These are phyloP conservation scores for Apostichopus leukothele DNA, from an alignment of 53 echinoderm and acorn worm genomes.

Conservation along the genomic window DNA sequence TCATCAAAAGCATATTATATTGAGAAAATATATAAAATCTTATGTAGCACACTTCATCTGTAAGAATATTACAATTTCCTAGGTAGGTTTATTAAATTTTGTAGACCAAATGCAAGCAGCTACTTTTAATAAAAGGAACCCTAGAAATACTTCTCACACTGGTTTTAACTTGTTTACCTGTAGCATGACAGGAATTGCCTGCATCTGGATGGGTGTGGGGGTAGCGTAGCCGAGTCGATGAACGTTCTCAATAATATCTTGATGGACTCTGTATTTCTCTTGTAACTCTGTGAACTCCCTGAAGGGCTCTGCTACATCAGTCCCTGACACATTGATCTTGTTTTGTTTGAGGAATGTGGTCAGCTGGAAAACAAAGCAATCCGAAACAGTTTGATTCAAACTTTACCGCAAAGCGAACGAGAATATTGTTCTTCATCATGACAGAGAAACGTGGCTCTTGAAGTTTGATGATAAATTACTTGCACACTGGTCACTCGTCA, in stretches of 20 bases:
- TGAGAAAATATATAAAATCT: too few species aligned
- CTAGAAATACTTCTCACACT: too few species aligned
- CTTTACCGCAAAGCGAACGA: too few species aligned
- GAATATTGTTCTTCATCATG: too few species aligned
- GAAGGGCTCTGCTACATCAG: conserved; percentile 85
- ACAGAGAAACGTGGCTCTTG: too few species aligned
- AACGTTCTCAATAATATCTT: conserved; percentile 76
- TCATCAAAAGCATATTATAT: too few species aligned
- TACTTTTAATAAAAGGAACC: too few species aligned
- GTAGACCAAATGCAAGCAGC: not conserved
- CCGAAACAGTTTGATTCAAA: not conserved
- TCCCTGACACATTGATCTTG: conserved; percentile 86
- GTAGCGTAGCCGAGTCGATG: conserved; percentile 67
- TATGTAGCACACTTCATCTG: too few species aligned
- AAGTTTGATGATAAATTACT: too few species aligned
- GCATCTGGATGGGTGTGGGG: conserved; percentile 95
- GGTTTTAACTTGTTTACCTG: conserved; percentile 59
- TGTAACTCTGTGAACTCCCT: conserved; percentile 74
- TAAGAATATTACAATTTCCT: too few species aligned
- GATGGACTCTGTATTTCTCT: conserved; percentile 66
- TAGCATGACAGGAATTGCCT: conserved; percentile 86
- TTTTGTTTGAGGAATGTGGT: conserved; percentile 57
- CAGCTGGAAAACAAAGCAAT: conserved; percentile 48
- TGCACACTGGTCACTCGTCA: too few species aligned
- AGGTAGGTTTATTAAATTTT: not conserved